Evolutionary conservation across 2,888 invertebrate genomes (phyloP).

Genomic region (Mythimna impura): DNA sequence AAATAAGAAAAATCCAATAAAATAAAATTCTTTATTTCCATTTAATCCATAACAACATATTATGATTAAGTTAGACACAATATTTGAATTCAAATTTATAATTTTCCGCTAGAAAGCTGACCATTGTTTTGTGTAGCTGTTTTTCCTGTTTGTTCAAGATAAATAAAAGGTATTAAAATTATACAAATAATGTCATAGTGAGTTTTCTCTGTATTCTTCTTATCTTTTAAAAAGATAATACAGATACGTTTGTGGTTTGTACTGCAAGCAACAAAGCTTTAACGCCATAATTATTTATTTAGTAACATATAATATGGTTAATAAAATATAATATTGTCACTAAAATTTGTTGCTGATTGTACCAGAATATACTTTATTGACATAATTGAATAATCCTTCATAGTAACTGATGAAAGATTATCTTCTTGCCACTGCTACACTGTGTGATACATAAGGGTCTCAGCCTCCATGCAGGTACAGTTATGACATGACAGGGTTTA

Average conservation of each 20-base stretch:
- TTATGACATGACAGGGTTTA: not conserved
- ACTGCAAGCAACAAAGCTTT: not conserved
- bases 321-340: not conserved
- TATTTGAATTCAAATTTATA: not conserved
- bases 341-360: not conserved
- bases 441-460: not conserved
- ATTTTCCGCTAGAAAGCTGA: not conserved
- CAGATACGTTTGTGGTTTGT: not conserved
- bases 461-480: not conserved
- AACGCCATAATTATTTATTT: not conserved
- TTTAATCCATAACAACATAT: slow-evolving; percentile 4
- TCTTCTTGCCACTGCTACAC: not conserved
- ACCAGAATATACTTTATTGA: not conserved
- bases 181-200: slow-evolving; percentile 19
- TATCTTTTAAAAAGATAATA: not conserved
- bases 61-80: not conserved
- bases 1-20: slow-evolving; percentile 10
- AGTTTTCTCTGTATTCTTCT: too few relatives aligned
- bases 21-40: slow-evolving; percentile 33
- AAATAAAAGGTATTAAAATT: slow-evolving; percentile 40
- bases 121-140: not conserved
- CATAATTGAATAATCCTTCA: too few relatives aligned
- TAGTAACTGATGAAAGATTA: too few relatives aligned
- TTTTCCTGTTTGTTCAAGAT: slow-evolving; percentile 5
- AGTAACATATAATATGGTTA: not conserved